Evolutionary conservation across 1,140 invertebrate species (phyloP).

Genomic region (Saxidomus purpurata): DNA sequence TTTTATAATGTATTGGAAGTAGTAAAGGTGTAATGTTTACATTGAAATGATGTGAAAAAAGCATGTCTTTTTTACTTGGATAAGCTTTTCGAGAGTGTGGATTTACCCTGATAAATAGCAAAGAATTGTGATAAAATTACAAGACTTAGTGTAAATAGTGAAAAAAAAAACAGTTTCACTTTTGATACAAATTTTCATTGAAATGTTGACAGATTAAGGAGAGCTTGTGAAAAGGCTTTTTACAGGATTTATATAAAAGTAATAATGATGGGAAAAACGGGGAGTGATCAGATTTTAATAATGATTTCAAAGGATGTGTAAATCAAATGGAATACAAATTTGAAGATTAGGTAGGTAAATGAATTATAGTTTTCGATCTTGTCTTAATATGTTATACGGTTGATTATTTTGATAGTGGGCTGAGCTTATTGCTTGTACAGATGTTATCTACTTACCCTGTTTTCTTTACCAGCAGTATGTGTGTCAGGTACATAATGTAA

Average conservation of each 20-base stretch:
- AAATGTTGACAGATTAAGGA: background rate
- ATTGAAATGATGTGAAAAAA: slow-evolving; percentile 31
- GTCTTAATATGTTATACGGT: too few relatives aligned
- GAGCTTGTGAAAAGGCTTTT: slow-evolving; percentile 29
- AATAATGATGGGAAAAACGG: background rate
- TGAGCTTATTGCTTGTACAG: too few relatives aligned
- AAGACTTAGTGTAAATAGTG: slow-evolving; percentile 28
- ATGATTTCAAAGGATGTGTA: slow-evolving; percentile 32
- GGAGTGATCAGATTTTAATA: background rate
- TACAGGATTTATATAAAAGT: background rate
- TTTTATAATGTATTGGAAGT: slow-evolving; percentile 9
- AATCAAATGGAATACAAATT: slow-evolving; percentile 27
- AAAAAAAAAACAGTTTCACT: background rate
- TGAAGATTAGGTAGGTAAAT: slow-evolving; percentile 20
- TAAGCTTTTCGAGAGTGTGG: slow-evolving; percentile 6
- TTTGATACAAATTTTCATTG: slow-evolving; percentile 51
- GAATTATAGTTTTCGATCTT: background rate
- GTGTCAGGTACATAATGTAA: too few relatives aligned
- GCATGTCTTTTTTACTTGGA: slow-evolving; percentile 26
- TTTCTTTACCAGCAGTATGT: too few relatives aligned
- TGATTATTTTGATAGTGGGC: too few relatives aligned
- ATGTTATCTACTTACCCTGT: too few relatives aligned
- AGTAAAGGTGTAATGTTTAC: background rate
- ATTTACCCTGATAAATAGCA: slow-evolving; percentile 46
- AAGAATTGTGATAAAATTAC: slow-evolving; percentile 36